A percentile compares a stretch with the other conserved stretches of the same genome.
Evolutionary conservation across 2,113 vertebrate species (phyloP).

Genomic region (Stigmatopora argus): DNA sequence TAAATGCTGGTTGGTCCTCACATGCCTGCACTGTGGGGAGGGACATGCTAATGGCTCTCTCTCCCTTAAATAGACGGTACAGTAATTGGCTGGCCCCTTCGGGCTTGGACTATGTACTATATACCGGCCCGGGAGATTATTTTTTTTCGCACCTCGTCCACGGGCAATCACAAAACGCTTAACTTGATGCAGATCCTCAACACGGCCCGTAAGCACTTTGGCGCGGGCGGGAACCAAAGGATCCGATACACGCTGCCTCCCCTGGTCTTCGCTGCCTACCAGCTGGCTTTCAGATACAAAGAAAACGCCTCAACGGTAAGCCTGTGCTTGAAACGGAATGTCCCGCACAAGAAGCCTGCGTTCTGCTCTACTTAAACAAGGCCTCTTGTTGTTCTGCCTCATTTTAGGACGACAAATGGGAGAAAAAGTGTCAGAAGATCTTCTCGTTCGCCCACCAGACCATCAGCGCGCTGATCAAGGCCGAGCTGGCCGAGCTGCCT

Average conservation of each 20-base stretch:
- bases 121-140: too few species aligned
- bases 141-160: too few species aligned
- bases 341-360: too few species aligned
- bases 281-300: constrained; percentile 95
- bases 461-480: constrained; percentile 96
- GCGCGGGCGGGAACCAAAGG: constrained; percentile 93
- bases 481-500: constrained; percentile 90
- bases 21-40: too few species aligned
- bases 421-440: constrained; percentile 99
- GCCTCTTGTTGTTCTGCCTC: too few species aligned
- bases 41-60: too few species aligned
- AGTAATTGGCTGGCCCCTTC: too few species aligned
- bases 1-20: too few species aligned
- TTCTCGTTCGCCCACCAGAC: constrained; percentile 98
- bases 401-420: constrained; percentile 94
- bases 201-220: constrained; percentile 95
- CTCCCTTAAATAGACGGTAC: too few species aligned
- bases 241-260: constrained; percentile 94
- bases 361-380: too few species aligned
- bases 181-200: constrained; percentile 81
- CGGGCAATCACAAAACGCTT: not conserved
- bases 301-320: constrained; percentile 85
- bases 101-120: too few species aligned
- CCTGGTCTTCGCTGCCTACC: constrained; percentile 92
- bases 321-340: too few species aligned